Conservation (phyloP, 1,140 invertebrate genomes). For the Phenacoccus solenopsis region DNA sequence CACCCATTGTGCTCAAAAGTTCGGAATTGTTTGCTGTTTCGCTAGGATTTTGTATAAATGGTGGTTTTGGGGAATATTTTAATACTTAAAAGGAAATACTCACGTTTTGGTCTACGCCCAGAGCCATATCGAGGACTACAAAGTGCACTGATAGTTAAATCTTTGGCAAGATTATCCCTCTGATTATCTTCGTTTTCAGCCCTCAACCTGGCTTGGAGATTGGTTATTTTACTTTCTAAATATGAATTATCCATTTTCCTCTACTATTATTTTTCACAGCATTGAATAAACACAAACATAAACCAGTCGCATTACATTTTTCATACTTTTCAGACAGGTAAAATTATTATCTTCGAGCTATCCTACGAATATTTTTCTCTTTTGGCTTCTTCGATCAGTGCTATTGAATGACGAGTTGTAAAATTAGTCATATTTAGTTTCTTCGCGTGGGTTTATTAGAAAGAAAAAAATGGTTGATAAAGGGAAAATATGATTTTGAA, state of each 20-base stretch:
- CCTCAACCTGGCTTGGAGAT: constrained; percentile 47
- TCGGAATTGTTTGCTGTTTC: too few species aligned
- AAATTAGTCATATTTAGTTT: too few species aligned
- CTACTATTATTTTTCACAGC: background rate
- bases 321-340: background rate
- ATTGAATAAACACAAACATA: background rate
- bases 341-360: background rate
- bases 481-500: too few species aligned
- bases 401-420: background rate
- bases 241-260: constrained; percentile 32
- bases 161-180: background rate
- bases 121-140: constrained; percentile 26
- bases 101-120: constrained; percentile 27
- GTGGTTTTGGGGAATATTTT: background rate
- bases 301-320: background rate
- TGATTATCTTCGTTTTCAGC: constrained; percentile 45
- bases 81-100: constrained; percentile 18
- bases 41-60: background rate
- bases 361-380: background rate
- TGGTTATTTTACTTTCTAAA: constrained; percentile 47
- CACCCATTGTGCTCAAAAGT: too few species aligned
- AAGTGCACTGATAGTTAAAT: constrained; percentile 12
- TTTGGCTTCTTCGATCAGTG: background rate
- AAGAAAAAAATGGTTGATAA: too few species aligned
- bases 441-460: too few species aligned